Conservation (phyloP, 1,140 invertebrate species). For the Diuraphis noxia region DNA sequence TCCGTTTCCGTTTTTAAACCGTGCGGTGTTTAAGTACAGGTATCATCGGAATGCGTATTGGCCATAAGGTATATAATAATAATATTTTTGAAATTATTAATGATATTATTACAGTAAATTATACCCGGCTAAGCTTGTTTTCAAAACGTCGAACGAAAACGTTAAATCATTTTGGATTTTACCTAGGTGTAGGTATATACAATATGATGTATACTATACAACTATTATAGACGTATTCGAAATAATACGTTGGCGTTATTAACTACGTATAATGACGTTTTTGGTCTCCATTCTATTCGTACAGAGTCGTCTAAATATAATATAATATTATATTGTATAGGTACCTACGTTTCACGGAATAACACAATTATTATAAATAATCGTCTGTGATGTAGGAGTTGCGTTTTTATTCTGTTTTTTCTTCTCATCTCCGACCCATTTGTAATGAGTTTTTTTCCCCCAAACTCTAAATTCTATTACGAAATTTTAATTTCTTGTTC, state of each 20-base stretch:
- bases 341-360: background rate
- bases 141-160: background rate
- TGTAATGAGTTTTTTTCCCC: background rate
- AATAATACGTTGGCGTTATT: background rate
- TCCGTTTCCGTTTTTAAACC: background rate
- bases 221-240: background rate
- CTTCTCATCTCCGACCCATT: background rate
- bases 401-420: background rate
- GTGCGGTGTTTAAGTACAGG: background rate
- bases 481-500: conserved; percentile 3
- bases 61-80: background rate
- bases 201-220: background rate
- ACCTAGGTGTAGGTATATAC: background rate
- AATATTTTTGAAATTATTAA: no score
- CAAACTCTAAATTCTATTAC: background rate
- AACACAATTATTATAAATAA: background rate
- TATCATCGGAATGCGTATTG: background rate
- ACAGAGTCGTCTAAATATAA: background rate
- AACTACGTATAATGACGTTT: background rate
- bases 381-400: background rate
- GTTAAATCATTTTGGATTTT: background rate
- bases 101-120: no score
- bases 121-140: background rate
- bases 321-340: background rate
- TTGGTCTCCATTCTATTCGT: background rate